Conservation (phyloP, 37 sponge, comb jelly and placozoan species). For the Axinella damicornis region DNA sequence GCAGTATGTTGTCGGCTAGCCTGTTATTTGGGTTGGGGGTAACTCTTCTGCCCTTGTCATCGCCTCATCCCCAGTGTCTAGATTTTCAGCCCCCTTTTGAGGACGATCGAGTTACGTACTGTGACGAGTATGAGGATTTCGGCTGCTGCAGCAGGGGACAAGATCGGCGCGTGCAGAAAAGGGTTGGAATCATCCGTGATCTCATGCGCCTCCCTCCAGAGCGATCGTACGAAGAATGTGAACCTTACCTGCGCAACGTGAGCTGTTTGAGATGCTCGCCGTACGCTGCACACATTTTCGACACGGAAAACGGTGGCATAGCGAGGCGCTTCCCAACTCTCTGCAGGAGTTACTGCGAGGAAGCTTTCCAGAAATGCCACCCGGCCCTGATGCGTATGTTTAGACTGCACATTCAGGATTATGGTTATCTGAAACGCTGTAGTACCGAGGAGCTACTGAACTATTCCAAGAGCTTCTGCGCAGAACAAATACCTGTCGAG, state of each 20-base stretch:
- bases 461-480: slow-evolving; percentile 58
- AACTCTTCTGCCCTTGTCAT: background rate
- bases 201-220: background rate
- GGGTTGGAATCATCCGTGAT: background rate
- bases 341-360: slow-evolving; percentile 58
- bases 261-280: slow-evolving; percentile 76
- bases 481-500: background rate
- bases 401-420: background rate
- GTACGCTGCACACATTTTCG: slow-evolving; percentile 77
- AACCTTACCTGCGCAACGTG: slow-evolving; percentile 43
- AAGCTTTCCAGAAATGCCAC: slow-evolving; percentile 57
- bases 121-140: slow-evolving; percentile 58
- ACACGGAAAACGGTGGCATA: slow-evolving; percentile 32
- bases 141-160: slow-evolving; percentile 50
- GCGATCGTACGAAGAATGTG: slow-evolving; percentile 14
- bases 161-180: slow-evolving; percentile 22
- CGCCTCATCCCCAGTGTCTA: slow-evolving; percentile 79
- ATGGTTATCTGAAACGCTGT: background rate
- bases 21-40: too few relatives aligned
- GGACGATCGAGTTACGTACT: slow-evolving; percentile 18
- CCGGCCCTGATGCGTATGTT: slow-evolving; percentile 39
- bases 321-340: slow-evolving; percentile 52
- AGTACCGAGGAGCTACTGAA: background rate
- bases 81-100: slow-evolving; percentile 75
- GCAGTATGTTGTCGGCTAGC: too few relatives aligned